Base-by-base conservation (phyloP, 2,888 invertebrate species). In the Conistra vaccinii region DNA sequence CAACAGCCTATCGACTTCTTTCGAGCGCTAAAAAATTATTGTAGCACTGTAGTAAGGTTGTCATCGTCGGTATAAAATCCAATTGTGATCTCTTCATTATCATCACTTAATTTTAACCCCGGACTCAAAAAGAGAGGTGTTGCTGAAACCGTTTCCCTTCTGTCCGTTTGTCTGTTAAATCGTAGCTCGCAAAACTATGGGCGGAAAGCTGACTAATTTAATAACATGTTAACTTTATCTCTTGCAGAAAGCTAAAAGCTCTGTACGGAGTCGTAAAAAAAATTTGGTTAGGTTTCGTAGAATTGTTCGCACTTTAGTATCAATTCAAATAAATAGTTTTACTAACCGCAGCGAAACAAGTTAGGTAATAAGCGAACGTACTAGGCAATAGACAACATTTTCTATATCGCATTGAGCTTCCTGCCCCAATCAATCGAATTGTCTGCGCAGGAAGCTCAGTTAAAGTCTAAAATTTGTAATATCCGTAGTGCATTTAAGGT, bases 381-480 rank as follows among this genome's bases (percentile, higher is more conserved):
- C 58, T 23, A 63, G 29, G 26, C 14, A 23, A 17, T 20, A 53
- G 17, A n/a, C 9, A 57, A 72, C 14, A 35, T 53, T 57, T 69
- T 48, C 45, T 48, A 51, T 32, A 45, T 29, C 3, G 23, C 69
- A 32, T 48, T 32, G 32, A 61, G 17, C 68, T 74, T 72, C 78
- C 82, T 69, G 70, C 48, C 68, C 42, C 29, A 35, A 39, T 61
- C 69, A 88, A 88, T 88, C 74, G 73, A 88, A 84, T 88, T 83
- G 89, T 88, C 89, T 88, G 74, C 68, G 39, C 60, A 71, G 87
- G 85, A 88, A 84, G 89, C 89, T 77, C 81, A 76, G 68, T 79
- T 53, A 67, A 48, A 48, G 57, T 61, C 63, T 63, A 39, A 74
- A 78, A 76, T 80, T 69, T 80, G 80, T 76, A 80, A 87, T 86